Base-by-base conservation (phyloP, 2,797 vertebrate genomes). In the Knipowitschia caucasica region DNA sequence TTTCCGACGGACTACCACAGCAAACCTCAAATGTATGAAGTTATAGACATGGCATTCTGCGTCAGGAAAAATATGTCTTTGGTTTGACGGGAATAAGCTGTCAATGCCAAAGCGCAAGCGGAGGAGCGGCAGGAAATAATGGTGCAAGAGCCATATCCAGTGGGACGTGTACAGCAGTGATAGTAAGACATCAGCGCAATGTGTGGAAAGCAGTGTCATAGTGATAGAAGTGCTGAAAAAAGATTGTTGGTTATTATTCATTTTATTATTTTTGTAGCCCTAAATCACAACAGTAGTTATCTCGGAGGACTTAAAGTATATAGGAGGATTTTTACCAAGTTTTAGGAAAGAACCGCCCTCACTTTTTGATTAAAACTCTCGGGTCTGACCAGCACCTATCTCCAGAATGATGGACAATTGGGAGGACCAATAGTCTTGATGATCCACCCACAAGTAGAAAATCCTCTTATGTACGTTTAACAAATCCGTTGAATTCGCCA, bases 31-130 rank as follows among this genome's bases (percentile, higher is more conserved):
- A 30, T 10, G 8, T 25, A 21, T 25, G 24, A n/a, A 12, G 21
- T 44, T 44, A 44, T 10, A 26, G 24, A 26, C 14, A 44, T 10
- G 26, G 26, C 42, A 25, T 44, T 44, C 15, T 11, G 44, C 26
- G 10, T 17, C 43, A 27, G 44, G 26, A 46, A 46, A 29, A 30
- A 18, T 11, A 46, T 30, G 26, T 46, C 44, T 46, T 11, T 10
- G 12, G n/a, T 30, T 9, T 46, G 44, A 46, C 9, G 29, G 15
- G 26, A 46, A 17, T 30, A 17, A 46, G 44, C 15, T 18, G 44
- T 46, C 44, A 46, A 29, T 46, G 44, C 44, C 44, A 46, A 29
- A 46, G 26, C 26, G 9, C 26, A 30, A 17, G 43, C 17, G 25
- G 8, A 18, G 44, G 7, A 46, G 44, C 25, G 1, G 10, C 15